These are phyloP conservation scores for Calliphora vicina DNA, from an alignment of 1,140 invertebrate species.

Conservation along the genomic window DNA sequence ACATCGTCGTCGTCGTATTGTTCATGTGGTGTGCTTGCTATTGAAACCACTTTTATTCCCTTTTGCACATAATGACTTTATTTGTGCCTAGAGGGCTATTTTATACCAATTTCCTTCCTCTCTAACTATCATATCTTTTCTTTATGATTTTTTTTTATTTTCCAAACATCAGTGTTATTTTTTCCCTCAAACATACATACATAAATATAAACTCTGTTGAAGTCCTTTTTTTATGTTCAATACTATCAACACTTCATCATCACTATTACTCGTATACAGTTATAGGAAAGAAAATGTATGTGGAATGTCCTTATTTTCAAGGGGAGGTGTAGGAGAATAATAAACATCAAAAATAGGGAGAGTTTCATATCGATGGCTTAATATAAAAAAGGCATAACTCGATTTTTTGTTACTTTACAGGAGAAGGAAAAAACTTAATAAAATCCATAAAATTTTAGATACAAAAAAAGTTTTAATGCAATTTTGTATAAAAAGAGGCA, in stretches of 20 bases:
- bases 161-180: conserved; percentile 5
- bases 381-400: too few relatives aligned
- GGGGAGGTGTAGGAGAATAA: not conserved
- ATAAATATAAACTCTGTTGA: not conserved
- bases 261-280: not conserved
- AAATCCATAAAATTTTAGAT: too few relatives aligned
- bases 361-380: too few relatives aligned
- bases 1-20: not conserved
- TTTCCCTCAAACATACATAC: not conserved
- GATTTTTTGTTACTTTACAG: too few relatives aligned
- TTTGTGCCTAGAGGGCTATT: conserved; percentile 31
- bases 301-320: not conserved
- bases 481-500: too few relatives aligned
- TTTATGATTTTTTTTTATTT: not conserved
- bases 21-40: not conserved
- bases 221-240: not conserved
- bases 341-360: too few relatives aligned
- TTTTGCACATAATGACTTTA: conserved; percentile 28
- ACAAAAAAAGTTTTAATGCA: too few relatives aligned
- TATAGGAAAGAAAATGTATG: not conserved
- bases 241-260: conserved; percentile 26
- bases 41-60: conserved; percentile 31
- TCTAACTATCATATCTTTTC: not conserved
- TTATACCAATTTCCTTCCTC: conserved; percentile 27
- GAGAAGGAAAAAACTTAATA: too few relatives aligned